Conservation (phyloP, 2,888 invertebrate species). For the Aphidius colemani region DNA sequence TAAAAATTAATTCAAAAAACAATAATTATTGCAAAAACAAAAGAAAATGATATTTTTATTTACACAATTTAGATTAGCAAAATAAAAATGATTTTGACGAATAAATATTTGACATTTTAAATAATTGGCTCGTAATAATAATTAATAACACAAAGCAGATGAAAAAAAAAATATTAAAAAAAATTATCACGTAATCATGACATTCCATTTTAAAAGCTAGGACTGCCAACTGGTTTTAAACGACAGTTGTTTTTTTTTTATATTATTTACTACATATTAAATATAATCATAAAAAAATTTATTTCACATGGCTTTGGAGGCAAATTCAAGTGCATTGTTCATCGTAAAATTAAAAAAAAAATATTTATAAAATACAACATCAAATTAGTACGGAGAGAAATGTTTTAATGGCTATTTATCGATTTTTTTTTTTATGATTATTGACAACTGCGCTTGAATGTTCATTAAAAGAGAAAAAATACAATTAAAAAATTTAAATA, state of each 20-base stretch:
- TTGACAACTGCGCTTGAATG: slow-evolving; percentile 9
- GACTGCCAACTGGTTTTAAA: slow-evolving; percentile 46
- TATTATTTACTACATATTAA: too few species aligned
- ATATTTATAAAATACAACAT: not conserved
- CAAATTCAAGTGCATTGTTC: not conserved
- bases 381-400: slow-evolving; percentile 6
- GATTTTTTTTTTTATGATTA: slow-evolving; percentile 32
- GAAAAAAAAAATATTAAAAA: slow-evolving; percentile 29
- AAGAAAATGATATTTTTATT: slow-evolving; percentile 21
- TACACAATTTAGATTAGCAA: slow-evolving; percentile 31
- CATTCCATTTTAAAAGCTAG: slow-evolving; percentile 51
- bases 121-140: slow-evolving; percentile 6
- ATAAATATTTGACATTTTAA: slow-evolving; percentile 24
- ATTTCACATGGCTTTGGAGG: not conserved
- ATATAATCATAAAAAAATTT: too few species aligned
- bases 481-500: slow-evolving; percentile 14
- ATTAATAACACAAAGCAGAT: slow-evolving; percentile 25
- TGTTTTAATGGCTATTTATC: slow-evolving; percentile 40
- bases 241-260: slow-evolving; percentile 25
- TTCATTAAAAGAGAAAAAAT: slow-evolving; percentile 8
- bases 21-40: slow-evolving; percentile 4
- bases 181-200: slow-evolving; percentile 29
- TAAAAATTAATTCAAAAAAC: slow-evolving; percentile 7
- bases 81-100: not conserved
- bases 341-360: not conserved